Conservation (phyloP, 2,113 vertebrate species). For the Halichoerus grypus region DNA sequence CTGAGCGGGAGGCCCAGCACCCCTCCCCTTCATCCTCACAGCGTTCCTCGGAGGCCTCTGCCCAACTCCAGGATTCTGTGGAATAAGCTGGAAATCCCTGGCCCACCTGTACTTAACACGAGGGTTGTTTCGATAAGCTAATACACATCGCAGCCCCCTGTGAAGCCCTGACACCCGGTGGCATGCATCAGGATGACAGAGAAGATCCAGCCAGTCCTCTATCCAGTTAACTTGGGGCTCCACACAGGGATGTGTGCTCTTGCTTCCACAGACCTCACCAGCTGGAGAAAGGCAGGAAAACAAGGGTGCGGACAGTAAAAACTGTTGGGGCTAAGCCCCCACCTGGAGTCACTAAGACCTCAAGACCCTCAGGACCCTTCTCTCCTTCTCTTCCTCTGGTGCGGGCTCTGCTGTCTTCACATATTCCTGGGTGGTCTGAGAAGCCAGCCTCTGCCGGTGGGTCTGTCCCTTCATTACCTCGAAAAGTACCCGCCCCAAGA, state of each 20-base stretch:
- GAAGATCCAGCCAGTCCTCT: neutral
- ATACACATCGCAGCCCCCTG: rapidly evolving
- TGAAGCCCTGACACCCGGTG: rapidly evolving
- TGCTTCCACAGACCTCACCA: neutral
- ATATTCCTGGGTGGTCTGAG: neutral
- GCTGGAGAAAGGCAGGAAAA: no score
- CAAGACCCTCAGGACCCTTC: no score
- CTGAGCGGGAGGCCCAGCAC: neutral
- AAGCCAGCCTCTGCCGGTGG: rapidly evolving
- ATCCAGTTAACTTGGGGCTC: neutral
- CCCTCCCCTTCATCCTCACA: no score
- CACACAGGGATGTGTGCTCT: rapidly evolving
- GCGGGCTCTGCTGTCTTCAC: rapidly evolving
- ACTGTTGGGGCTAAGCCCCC: neutral
- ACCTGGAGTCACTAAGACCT: neutral
- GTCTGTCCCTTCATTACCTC: neutral
- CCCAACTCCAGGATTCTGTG: neutral
- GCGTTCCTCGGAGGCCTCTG: no score
- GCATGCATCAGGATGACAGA: rapidly evolving
- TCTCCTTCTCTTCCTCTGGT: neutral
- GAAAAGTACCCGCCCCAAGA: rapidly evolving
- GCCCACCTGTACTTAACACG: neutral
- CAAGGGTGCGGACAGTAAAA: rapidly evolving
- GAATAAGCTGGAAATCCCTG: neutral
- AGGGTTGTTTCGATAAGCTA: neutral